A percentile compares a stretch with the other conserved stretches of the same genome.
These are phyloP conservation scores for Charina bottae DNA, from an alignment of 2,113 vertebrate species.

Conservation along the genomic window DNA sequence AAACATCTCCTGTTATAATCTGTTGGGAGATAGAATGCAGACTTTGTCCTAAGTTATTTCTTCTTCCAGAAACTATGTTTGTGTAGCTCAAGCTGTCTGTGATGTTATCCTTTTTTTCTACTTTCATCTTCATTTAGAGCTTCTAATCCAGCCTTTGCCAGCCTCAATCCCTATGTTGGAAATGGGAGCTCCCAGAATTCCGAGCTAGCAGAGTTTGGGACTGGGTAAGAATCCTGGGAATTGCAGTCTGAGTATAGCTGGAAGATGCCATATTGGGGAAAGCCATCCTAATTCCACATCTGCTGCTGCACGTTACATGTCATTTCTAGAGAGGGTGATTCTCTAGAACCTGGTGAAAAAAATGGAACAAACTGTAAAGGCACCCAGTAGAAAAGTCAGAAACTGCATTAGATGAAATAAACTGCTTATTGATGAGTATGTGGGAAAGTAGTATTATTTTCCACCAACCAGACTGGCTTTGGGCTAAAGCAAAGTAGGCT, in stretches of 20 bases:
- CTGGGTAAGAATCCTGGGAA: too few species aligned
- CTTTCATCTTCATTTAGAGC: conserved; percentile 12
- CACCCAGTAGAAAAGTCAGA: not conserved
- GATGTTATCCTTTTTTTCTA: conserved; percentile 14
- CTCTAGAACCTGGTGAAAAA: not conserved
- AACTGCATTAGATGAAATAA: not conserved
- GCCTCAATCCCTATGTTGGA: not conserved
- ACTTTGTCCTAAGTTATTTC: conserved; percentile 48
- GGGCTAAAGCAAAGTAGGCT: not conserved
- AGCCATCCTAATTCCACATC: not conserved
- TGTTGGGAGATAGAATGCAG: conserved; percentile 48
- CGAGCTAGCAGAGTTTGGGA: too few species aligned
- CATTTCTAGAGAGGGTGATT: conserved; percentile 11
- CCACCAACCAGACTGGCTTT: too few species aligned
- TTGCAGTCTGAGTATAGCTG: too few species aligned
- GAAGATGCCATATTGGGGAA: too few species aligned
- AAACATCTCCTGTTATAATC: conserved; percentile 48
- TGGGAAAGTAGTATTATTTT: too few species aligned
- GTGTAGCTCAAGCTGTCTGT: conserved; percentile 24
- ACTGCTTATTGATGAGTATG: not conserved
- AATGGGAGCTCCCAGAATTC: not conserved
- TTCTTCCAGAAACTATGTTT: conserved; percentile 33
- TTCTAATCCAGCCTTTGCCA: not conserved
- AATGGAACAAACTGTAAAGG: too few species aligned
- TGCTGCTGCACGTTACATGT: conserved; percentile 9